Base-by-base conservation (phyloP, 2,888 invertebrate genomes). In the Lypha dubia region DNA sequence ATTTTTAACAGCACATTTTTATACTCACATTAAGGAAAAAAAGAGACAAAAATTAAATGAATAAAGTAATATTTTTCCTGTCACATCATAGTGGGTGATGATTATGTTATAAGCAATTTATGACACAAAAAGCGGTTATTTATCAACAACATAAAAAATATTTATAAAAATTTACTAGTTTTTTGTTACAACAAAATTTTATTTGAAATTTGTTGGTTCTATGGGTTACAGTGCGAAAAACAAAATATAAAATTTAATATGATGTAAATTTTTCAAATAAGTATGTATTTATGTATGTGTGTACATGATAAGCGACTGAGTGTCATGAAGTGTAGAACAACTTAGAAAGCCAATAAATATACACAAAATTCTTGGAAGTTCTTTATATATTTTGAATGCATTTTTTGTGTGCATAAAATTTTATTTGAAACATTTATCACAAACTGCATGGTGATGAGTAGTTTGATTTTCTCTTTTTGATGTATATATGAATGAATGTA, bases 361-460 rank as follows among this genome's bases (percentile, higher is more conserved):
- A 53, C 0, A n/a, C 13, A 15, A 28, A 56, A 11, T 1, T 20
- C 28, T 15, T n/a, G 5, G 44, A 65, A 15, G 60, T 49, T 63
- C 46, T 46, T 15, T 13, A 11, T 46, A 62, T 32, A 62, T 44
- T 44, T n/a, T n/a, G n/a, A n/a, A n/a, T n/a, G n/a, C n/a, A n/a
- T n/a, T n/a, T n/a, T 70, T 79, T 53, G 20, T 44, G 13, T 46
- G 17, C 46, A 35, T 41, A n/a, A 38, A 79, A 79, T 73, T 65
- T 65, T 56, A 73, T 58, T 65, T 56, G 46, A n/a, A 80, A 63
- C 77, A 81, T 84, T 84, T 84, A 73, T 84, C 80, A n/a, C n/a
- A 84, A 80, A 77, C 73, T 62, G 22, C 53, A 79, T 71, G 73
- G 76, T 80, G 80, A 84, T 73, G 84, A 76, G 76, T 49, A 63